A percentile compares a stretch with the other conserved stretches of the same genome.
These are phyloP conservation scores for Champsocephalus gunnari DNA, from an alignment of 2,797 vertebrate species.

Conservation along the genomic window DNA sequence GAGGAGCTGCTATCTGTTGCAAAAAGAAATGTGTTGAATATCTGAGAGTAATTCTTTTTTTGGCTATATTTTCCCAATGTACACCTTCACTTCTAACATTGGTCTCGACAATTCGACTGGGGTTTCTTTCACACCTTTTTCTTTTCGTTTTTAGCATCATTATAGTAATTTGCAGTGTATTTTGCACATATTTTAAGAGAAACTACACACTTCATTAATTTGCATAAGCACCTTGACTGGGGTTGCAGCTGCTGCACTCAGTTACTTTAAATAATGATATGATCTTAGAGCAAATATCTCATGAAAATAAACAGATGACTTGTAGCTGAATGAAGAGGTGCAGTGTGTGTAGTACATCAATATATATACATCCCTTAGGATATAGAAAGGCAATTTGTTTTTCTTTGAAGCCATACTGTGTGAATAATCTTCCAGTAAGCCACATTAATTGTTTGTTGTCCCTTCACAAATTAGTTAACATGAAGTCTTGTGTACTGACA, in stretches of 20 bases:
- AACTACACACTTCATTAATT: no score
- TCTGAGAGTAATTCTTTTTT: neutral
- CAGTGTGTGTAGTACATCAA: neutral
- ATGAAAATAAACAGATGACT: no score
- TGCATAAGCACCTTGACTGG: no score
- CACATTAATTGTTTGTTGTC: conserved; percentile 20
- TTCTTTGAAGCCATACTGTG: no score
- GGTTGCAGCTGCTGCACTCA: no score
- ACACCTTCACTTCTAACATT: neutral
- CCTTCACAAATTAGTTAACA: neutral
- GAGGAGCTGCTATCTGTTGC: neutral
- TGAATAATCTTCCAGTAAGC: conserved; percentile 17
- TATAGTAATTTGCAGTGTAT: neutral
- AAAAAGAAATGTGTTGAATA: neutral
- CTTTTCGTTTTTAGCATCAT: neutral
- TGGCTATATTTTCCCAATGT: neutral
- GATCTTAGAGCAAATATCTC: no score
- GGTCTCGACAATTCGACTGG: neutral
- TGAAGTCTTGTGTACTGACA: conserved; percentile 12
- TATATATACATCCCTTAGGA: neutral
- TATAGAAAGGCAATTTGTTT: neutral
- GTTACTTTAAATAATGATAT: neutral
- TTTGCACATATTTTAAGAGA: neutral
- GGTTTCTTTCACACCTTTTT: conserved; percentile 3
- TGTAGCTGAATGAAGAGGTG: neutral